phyloP scores from a whole-genome alignment of 2,797 vertebrate species.

The Allobates femoralis region DNA sequence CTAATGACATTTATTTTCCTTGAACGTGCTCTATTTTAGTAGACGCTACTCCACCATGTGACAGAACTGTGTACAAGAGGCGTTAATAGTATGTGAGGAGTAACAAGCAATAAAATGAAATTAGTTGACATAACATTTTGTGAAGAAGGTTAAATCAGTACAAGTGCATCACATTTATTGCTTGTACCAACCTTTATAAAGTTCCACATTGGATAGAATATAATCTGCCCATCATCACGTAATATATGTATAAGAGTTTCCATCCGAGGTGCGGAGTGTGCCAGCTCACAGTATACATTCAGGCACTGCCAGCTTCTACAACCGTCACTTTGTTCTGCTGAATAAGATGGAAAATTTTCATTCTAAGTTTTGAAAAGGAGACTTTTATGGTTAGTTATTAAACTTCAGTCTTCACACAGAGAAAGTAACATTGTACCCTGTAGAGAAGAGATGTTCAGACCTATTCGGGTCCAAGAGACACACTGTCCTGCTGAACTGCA shows the following conservation, averaged over 20 bases:
- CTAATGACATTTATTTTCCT: background rate
- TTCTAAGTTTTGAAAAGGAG: background rate
- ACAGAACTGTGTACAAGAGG: background rate
- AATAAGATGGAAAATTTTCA: conserved; percentile 37
- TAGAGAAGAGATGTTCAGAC: too few species aligned
- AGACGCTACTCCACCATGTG: background rate
- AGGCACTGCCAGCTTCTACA: conserved; percentile 39
- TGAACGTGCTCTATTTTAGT: background rate
- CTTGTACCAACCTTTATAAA: conserved; percentile 12
- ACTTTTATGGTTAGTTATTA: background rate
- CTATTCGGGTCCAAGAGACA: too few species aligned
- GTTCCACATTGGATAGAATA: background rate
- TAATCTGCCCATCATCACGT: background rate
- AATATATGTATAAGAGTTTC: conserved; percentile 35
- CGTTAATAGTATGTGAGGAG: background rate
- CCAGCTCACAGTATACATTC: conserved; percentile 3
- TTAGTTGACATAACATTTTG: background rate
- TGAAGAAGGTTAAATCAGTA: conserved; percentile 10
- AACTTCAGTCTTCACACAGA: background rate
- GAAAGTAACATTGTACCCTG: background rate
- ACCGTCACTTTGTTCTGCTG: conserved; percentile 1
- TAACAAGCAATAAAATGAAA: background rate
- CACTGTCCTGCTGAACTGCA: too few species aligned
- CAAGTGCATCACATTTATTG: background rate
- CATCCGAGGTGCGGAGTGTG: conserved; percentile 19